Evolutionary conservation across 2,797 vertebrate genomes (phyloP).

Genomic region (Rhabdophis nuchalis): DNA sequence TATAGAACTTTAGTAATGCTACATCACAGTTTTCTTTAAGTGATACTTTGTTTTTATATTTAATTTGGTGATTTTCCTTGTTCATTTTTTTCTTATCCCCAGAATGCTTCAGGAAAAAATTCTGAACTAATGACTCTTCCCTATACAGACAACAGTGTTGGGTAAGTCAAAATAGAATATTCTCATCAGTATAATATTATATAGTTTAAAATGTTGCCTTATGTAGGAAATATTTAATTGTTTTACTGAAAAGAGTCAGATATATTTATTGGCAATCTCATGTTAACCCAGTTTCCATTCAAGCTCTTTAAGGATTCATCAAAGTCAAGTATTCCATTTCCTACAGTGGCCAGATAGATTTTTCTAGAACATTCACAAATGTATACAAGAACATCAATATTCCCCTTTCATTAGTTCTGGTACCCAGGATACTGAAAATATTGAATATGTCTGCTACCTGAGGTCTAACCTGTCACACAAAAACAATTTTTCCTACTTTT

Average conservation of each 20-base stretch:
- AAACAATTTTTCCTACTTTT: background rate
- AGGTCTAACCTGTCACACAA: background rate
- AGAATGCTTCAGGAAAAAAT: conserved; percentile 78
- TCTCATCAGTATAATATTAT: background rate
- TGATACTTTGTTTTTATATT: background rate
- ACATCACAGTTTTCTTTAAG: background rate
- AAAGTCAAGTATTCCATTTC: background rate
- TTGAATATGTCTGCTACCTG: background rate
- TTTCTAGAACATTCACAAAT: background rate
- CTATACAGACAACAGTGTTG: conserved; percentile 81
- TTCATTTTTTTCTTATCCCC: conserved; percentile 13
- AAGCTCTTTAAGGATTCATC: background rate
- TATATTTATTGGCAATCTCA: background rate
- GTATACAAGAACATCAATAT: too few species aligned
- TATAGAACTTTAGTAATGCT: background rate
- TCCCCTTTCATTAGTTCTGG: background rate
- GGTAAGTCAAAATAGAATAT: conserved; percentile 71
- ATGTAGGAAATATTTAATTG: background rate
- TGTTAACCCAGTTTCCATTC: background rate
- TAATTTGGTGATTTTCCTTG: conserved; percentile 23
- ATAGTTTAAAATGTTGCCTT: background rate
- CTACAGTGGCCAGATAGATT: background rate
- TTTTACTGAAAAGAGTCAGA: background rate
- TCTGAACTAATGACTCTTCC: conserved; percentile 85
- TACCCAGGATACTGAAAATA: background rate